Base-by-base conservation (phyloP, 2,797 vertebrate species). In the Pachyuromys duprasi region DNA sequence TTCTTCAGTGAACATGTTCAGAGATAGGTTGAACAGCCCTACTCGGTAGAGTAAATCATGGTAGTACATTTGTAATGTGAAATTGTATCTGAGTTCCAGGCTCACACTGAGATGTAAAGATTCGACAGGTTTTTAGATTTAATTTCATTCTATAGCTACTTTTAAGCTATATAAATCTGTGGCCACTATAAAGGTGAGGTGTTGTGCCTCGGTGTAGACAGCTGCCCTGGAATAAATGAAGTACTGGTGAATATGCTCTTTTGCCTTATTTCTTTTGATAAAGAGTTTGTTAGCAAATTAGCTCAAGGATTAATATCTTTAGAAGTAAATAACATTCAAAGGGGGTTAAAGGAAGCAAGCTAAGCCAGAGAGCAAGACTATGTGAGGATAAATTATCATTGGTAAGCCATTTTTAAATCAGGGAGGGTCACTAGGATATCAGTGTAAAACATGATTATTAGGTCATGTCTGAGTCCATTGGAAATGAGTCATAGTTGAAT, bases 241-340 rank as follows among this genome's bases (percentile, higher is more conserved):
- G 45, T 60, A 45, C 89, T 39, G 28, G 15, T 39, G 1, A 63
- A 8, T 84, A 4, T 62, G n/a, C 94, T 88, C 36, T 75, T 26
- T 45, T 92, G 39, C 24, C 57, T 69, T 26, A 83, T 83, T 72
- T 92, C 49, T 93, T 96, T 95, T 94, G 45, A 57, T 87, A 94
- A 93, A 95, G 1, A 0, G 8, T 62, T 89, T 95, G 79, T 28
- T 72, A 90, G 22, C 78, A 93, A 93, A 91, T 92, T 90, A 89
- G 24, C 28, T 2, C 60, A 94, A 90, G 24, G 6, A 89, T 74
- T 96, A 92, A 89, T 70, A 76, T 67, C 17, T 70, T 88, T 62
- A 76, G 79, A 95, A 79, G 45, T 76, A 92, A 88, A 49, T 93
- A 67, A 45, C 14, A 91, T 2, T 17, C 45, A 72, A 63, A 14